phyloP scores from a whole-genome alignment of 1,140 invertebrate species.

The Penaeus indicus region DNA sequence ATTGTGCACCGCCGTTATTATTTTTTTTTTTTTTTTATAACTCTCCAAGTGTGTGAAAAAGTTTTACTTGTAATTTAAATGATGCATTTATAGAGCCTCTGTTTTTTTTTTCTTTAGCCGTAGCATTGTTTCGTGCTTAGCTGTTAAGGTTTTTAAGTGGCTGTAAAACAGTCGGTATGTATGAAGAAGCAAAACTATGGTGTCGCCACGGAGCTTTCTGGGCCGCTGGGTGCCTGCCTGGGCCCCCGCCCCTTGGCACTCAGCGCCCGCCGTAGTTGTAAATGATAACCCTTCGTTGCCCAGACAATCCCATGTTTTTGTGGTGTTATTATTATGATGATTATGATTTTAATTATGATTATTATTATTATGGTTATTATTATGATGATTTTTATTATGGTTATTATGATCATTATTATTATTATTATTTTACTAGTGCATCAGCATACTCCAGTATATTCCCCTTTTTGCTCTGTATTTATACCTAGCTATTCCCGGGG shows the following conservation, averaged over 20 bases:
- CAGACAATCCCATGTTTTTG: conserved; percentile 10
- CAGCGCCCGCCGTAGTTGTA: conserved; percentile 8
- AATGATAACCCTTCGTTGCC: not conserved
- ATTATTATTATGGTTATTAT: no score
- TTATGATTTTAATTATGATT: not conserved
- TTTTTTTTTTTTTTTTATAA: no score
- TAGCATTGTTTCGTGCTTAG: conserved; percentile 61
- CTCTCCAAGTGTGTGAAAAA: conserved; percentile 30
- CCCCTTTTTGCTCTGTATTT: conserved; percentile 26
- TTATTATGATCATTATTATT: not conserved
- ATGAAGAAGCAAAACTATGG: conserved; percentile 45
- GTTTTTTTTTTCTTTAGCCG: conserved; percentile 26
- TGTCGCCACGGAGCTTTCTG: conserved; percentile 56
- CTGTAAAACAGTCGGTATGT: conserved; percentile 56
- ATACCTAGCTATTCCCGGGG: conserved; percentile 2
- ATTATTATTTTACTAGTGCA: not conserved
- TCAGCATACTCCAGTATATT: conserved; percentile 1
- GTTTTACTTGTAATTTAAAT: conserved; percentile 42
- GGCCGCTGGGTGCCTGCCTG: conserved; percentile 3
- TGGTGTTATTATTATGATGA: not conserved
- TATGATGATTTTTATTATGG: not conserved
- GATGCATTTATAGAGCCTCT: conserved; percentile 53
- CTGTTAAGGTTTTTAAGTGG: conserved; percentile 52
- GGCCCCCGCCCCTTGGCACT: not conserved
- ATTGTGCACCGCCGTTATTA: not conserved